These are phyloP conservation scores for Dimorphilus gyrociliatus DNA, from an alignment of 2,888 invertebrate species.

Conservation along the genomic window DNA sequence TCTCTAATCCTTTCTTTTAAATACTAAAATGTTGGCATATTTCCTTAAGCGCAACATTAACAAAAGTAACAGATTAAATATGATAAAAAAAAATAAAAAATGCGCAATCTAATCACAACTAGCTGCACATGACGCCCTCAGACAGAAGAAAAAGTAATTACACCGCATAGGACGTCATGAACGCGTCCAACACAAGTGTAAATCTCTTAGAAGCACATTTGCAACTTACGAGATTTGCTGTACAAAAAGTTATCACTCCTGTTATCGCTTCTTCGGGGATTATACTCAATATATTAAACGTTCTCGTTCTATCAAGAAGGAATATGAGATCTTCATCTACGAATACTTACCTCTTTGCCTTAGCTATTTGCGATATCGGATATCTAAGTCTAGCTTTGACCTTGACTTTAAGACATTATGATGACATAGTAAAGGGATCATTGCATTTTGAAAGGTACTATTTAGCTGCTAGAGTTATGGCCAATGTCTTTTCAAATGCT, in stretches of 20 bases:
- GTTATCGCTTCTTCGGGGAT: constrained; percentile 23
- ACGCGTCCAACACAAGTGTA: no score
- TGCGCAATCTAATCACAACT: no score
- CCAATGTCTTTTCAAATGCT: constrained; percentile 50
- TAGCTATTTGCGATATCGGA: constrained; percentile 54
- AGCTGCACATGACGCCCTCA: no score
- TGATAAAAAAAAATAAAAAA: no score
- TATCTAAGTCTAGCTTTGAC: constrained; percentile 51
- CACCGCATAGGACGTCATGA: no score
- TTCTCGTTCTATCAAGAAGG: constrained; percentile 25
- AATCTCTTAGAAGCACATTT: no score
- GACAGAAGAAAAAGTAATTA: no score
- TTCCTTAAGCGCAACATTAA: no score
- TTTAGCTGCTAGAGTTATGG: constrained; percentile 45
- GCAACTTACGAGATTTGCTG: no score
- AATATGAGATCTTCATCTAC: constrained; percentile 31
- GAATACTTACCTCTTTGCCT: constrained; percentile 49
- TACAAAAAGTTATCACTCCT: constrained; percentile 21
- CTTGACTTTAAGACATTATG: constrained; percentile 46
- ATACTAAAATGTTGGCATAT: no score
- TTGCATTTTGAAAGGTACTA: constrained; percentile 43
- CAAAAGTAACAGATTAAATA: no score
- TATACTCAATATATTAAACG: constrained; percentile 28
- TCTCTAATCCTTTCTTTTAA: no score
- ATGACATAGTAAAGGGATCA: constrained; percentile 44